phyloP scores from a whole-genome alignment of 2,797 vertebrate genomes.

The Knipowitschia caucasica region DNA sequence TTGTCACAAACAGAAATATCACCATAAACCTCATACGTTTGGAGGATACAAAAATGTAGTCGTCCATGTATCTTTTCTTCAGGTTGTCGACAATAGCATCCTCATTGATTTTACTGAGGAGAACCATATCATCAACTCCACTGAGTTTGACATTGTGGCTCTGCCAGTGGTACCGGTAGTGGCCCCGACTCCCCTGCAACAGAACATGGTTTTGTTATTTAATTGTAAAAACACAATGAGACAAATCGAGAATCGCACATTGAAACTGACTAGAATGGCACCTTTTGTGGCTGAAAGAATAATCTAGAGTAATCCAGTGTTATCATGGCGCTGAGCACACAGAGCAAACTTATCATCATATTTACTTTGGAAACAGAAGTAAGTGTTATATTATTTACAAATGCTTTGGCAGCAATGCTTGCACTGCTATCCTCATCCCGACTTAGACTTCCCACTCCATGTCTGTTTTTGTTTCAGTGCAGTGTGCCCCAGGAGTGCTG shows the following conservation, averaged over 20 bases:
- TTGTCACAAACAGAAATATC: slow-evolving; percentile 42
- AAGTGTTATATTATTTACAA: slow-evolving; percentile 52
- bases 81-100: slow-evolving; percentile 97
- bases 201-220: slow-evolving; percentile 44
- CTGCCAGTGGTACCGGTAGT: slow-evolving; percentile 97
- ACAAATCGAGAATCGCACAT: slow-evolving; percentile 35
- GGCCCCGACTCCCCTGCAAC: slow-evolving; percentile 94
- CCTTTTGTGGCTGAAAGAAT: slow-evolving; percentile 2
- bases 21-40: slow-evolving; percentile 28
- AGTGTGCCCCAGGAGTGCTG: slow-evolving; percentile 59
- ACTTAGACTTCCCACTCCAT: slow-evolving; percentile 38
- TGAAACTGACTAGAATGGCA: slow-evolving; percentile 1
- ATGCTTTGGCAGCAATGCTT: slow-evolving; percentile 50
- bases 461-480: slow-evolving; percentile 53
- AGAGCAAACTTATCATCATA: slow-evolving; percentile 22
- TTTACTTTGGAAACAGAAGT: slow-evolving; percentile 48
- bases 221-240: slow-evolving; percentile 31
- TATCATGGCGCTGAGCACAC: slow-evolving; percentile 22
- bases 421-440: slow-evolving; percentile 43
- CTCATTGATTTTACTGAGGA: slow-evolving; percentile 94
- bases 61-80: slow-evolving; percentile 98
- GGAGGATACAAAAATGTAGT: slow-evolving; percentile 98
- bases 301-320: slow-evolving; percentile 22
- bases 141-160: slow-evolving; percentile 98
- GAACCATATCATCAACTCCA: slow-evolving; percentile 96